These are phyloP conservation scores for Centropyge bicolor DNA, from an alignment of 2,797 vertebrate genomes.

Conservation along the genomic window DNA sequence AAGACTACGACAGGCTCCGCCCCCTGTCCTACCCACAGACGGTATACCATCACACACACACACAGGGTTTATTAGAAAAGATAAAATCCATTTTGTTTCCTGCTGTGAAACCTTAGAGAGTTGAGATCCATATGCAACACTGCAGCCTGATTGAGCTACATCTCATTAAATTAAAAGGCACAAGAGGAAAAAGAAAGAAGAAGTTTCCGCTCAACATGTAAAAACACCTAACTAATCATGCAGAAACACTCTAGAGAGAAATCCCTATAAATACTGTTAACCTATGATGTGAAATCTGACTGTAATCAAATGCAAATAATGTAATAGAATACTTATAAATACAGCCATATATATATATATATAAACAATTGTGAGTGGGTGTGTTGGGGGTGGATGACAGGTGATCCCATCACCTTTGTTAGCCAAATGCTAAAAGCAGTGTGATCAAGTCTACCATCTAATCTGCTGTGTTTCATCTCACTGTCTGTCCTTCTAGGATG, in stretches of 20 bases:
- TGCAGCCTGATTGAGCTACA: not conserved
- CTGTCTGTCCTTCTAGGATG: constrained; percentile 83
- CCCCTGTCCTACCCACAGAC: constrained; percentile 95
- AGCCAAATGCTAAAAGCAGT: not conserved
- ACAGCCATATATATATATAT: no score
- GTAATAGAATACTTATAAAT: no score
- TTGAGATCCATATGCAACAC: not conserved
- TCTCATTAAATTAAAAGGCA: constrained; percentile 13
- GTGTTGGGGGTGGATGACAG: no score
- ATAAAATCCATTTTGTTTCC: not conserved
- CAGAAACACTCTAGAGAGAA: not conserved
- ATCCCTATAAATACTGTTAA: not conserved
- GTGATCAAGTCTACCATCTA: not conserved
- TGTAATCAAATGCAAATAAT: not conserved
- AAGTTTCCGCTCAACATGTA: not conserved
- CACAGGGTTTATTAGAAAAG: constrained; percentile 11
- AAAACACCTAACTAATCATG: not conserved
- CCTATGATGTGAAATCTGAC: not conserved
- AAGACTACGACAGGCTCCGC: constrained; percentile 94
- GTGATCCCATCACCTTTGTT: no score
- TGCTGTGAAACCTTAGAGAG: not conserved
- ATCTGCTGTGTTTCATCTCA: not conserved
- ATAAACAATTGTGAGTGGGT: no score
- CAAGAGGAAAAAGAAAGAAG: not conserved
- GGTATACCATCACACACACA: constrained; percentile 70